Evolutionary conservation across 2,113 vertebrate genomes (phyloP), one percentile per base, ranked within the genome.

Genomic region (Mellivora capensis): DNA sequence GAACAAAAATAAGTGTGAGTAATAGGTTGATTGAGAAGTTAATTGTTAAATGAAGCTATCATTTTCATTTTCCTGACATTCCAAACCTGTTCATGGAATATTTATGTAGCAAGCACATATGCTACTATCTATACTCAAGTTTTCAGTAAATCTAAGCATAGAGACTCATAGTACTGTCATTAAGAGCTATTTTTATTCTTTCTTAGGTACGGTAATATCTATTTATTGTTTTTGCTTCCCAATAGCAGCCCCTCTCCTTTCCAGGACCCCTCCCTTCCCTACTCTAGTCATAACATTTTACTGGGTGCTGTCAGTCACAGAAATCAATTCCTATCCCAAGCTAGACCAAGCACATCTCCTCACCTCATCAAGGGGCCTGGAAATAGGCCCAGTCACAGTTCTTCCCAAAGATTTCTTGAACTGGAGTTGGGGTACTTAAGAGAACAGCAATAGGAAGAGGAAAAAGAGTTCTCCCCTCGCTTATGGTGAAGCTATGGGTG

Each of bases 21-120:
- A 76, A 64, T 15, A 77, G 5, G 7, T 39, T 96, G 87, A 97
- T 97, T 83, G 64, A 83, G 89, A 87, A 96, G 34, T 92, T 6
- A 80, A 29, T 86, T 94, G 5, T 37, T 96, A 89, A 76, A 52
- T n/a, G 0, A 96, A 93, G 7, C 29, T 89, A 62, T 80, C 15
- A 5, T 10, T 57, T 44, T 95, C 12, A 93, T 90, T 44, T 90
- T 95, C 23, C 57, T 96, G 52, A 59, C 27, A 69, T 96, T 64
- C 44, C 21, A 52, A 90, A 72, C 14, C 42, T 57, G 23, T 34
- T 80, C 4, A 34, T 7, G 87, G 76, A 87, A 82, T 57, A 67
- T 39, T 95, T 83, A 37, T 23, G 27, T 49, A 93, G 72, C 3
- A 64, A 67, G 31, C 7, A 49, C 37, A 34, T 72, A 85, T 80